Conservation (phyloP, 2,113 vertebrate species). For the Indri indri region DNA sequence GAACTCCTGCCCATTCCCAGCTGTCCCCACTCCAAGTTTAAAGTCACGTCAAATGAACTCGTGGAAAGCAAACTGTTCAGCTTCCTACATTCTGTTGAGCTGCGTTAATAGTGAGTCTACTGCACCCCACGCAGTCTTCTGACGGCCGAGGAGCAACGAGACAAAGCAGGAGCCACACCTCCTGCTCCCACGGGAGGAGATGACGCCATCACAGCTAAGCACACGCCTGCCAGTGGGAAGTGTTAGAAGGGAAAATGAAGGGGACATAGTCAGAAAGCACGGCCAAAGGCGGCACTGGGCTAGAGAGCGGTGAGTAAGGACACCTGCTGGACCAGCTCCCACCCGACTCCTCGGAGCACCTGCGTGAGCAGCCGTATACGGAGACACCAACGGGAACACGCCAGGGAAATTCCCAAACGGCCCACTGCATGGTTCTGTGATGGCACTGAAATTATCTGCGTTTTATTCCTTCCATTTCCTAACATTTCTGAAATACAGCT, state of each 20-base stretch:
- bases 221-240: background rate
- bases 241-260: background rate
- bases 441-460: background rate
- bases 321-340: background rate
- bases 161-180: background rate
- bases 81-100: background rate
- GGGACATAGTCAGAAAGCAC: background rate
- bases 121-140: background rate
- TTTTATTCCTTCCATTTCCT: background rate
- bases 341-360: background rate
- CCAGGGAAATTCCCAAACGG: background rate
- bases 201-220: background rate
- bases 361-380: too few relatives aligned
- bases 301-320: background rate
- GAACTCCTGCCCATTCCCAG: background rate
- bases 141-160: background rate
- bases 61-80: background rate
- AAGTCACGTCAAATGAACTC: fast-evolving
- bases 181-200: background rate
- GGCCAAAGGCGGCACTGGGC: background rate
- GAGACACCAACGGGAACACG: background rate
- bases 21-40: background rate
- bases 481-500: background rate
- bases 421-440: background rate
- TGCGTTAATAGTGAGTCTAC: too few relatives aligned